These are phyloP conservation scores for Chirona hameri DNA, from an alignment of 2,888 invertebrate species.

Conservation along the genomic window DNA sequence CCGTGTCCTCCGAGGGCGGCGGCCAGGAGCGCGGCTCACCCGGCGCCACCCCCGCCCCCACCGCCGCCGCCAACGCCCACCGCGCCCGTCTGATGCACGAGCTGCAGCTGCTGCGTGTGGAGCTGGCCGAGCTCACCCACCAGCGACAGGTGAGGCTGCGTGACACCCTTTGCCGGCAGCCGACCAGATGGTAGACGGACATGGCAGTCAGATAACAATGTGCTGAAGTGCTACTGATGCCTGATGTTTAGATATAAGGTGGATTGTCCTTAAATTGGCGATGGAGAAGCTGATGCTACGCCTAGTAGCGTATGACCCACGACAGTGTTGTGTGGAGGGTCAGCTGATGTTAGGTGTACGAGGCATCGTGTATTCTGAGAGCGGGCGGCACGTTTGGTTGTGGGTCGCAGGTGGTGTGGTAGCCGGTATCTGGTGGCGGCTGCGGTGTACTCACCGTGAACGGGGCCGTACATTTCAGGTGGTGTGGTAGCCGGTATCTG, in stretches of 20 bases:
- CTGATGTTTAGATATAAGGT: too few species aligned
- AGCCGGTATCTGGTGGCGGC: too few species aligned
- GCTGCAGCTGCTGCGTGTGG: conserved; percentile 9
- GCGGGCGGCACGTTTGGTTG: neutral
- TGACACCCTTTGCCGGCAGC: too few species aligned
- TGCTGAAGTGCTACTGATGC: too few species aligned
- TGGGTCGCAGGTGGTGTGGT: neutral
- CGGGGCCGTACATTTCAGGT: too few species aligned
- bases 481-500: too few species aligned
- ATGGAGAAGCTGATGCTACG: too few species aligned
- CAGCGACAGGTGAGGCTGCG: neutral
- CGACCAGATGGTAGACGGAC: too few species aligned
- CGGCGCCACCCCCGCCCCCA: neutral
- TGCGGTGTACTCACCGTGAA: too few species aligned
- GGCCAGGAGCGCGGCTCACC: neutral
- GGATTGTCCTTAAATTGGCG: too few species aligned
- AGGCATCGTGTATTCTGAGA: neutral
- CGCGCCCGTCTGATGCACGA: conserved; percentile 14
- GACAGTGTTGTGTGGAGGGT: neutral
- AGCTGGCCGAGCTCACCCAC: conserved; percentile 7
- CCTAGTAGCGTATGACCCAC: too few species aligned
- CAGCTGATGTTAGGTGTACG: neutral
- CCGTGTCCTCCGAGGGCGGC: conserved; percentile 1
- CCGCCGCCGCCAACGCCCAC: neutral
- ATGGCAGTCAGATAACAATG: too few species aligned